Evolutionary conservation across 2,797 vertebrate species (phyloP).

Genomic region (Ctenochaetus hawaiiensis): DNA sequence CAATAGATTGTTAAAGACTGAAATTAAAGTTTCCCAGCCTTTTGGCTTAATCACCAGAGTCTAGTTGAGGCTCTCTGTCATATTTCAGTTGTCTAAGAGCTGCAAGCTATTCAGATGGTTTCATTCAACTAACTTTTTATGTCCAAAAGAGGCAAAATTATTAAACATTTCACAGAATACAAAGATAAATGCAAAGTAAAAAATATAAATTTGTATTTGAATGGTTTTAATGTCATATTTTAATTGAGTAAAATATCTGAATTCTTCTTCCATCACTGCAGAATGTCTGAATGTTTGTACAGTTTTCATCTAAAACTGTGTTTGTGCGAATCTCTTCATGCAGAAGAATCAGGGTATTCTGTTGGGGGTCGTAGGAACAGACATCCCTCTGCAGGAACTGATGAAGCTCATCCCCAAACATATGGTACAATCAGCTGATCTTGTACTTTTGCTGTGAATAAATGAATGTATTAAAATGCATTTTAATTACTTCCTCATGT

Average conservation of each 20-base stretch:
- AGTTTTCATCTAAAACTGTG: conserved; percentile 37
- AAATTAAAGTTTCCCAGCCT: too few species aligned
- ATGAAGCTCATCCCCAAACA: conserved; percentile 98
- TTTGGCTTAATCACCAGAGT: too few species aligned
- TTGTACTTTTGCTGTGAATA: conserved; percentile 18
- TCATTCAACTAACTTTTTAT: too few species aligned
- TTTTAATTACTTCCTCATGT: conserved; percentile 16
- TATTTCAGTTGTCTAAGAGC: too few species aligned
- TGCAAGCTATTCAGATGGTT: too few species aligned
- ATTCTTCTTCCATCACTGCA: not conserved
- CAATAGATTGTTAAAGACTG: too few species aligned
- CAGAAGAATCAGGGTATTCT: conserved; percentile 98
- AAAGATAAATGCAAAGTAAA: too few species aligned
- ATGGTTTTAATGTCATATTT: too few species aligned
- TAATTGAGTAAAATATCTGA: not conserved
- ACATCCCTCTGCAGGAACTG: conserved; percentile 98
- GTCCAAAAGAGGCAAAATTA: too few species aligned
- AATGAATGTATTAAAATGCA: conserved; percentile 36
- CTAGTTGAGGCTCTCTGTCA: too few species aligned
- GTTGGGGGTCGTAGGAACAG: conserved; percentile 96
- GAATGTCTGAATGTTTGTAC: not conserved
- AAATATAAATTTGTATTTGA: too few species aligned
- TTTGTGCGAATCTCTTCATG: conserved; percentile 49
- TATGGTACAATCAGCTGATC: conserved; percentile 88
- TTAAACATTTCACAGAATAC: too few species aligned